Evolutionary conservation across 2,797 vertebrate species (phyloP), one percentile per base, ranked within the genome.

Genomic region (Cheirogaleus major): DNA sequence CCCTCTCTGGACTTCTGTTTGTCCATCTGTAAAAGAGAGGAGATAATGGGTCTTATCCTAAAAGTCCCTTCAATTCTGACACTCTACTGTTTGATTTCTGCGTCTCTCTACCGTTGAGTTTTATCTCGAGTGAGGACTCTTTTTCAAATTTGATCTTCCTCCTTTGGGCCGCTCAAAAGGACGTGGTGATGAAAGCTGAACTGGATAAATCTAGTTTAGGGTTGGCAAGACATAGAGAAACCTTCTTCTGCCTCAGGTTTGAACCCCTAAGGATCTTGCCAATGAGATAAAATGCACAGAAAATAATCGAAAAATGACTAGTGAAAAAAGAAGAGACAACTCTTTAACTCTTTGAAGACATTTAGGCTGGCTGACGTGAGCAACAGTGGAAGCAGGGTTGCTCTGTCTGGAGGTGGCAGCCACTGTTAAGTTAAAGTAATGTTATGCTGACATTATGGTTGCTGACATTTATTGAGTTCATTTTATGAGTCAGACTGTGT

Each of bases 391-490:
- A 30, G 9, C 22, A n/a, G 32, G 32, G 35, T 5, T 41, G 20
- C 55, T 52, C 20, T 8, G 73, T 52, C 38, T 57, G 63, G 52
- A 30, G 70, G 35, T 3, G 8, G 69, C 3, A 52, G 41, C 57
- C 76, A 59, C 75, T 4, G 3, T 59, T 8, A 43, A 15, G 61
- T 27, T 1, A 59, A 6, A 0, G 9, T n/a, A 52, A 55, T 20
- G 17, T 27, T n/a, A 38, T 15, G 13, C 35, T 55, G 35, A 27
- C 35, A 9, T 35, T 35, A 25, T 20, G 35, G 80, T 12, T 35
- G 18, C 43, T 90, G 94, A 93, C 90, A 52, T 89, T 91, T 84
- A 82, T 6, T 84, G 95, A 45, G 15, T 72, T 91, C 50, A 75
- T 91, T 48, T 43, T 65, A 8, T 35, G 59, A 89, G 43, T 59